These are phyloP conservation scores for Galbula dea DNA, from an alignment of 2,113 vertebrate genomes.

Conservation along the genomic window DNA sequence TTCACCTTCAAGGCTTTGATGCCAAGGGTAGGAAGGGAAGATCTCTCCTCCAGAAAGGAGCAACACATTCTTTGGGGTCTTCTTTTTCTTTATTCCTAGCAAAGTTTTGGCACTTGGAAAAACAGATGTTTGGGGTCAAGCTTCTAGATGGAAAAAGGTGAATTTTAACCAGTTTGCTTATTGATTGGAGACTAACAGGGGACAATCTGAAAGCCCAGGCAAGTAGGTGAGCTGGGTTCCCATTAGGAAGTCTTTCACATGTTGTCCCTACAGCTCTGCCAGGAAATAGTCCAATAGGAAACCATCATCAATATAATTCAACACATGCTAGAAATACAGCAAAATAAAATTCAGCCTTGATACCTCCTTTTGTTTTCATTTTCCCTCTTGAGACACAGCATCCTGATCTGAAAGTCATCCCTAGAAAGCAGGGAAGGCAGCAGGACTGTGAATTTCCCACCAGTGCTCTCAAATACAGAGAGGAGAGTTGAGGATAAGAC, in stretches of 20 bases:
- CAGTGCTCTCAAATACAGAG: not conserved
- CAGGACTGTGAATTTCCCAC: not conserved
- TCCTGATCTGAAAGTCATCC: not conserved
- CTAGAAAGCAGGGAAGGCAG: not conserved
- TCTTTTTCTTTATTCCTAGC: not conserved
- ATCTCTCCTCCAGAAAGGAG: not conserved
- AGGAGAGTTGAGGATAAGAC: not conserved
- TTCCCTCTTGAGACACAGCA: not conserved
- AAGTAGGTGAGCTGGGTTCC: not conserved
- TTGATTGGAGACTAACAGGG: not conserved
- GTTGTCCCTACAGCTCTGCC: not conserved
- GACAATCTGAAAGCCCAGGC: not conserved
- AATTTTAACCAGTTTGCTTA: not conserved
- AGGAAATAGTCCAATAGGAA: not conserved
- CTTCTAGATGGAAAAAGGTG: not conserved
- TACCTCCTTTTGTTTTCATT: not conserved
- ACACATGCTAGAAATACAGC: not conserved
- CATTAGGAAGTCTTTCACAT: not conserved
- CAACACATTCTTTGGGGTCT: not conserved
- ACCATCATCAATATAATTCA: not conserved
- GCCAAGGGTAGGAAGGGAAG: not conserved
- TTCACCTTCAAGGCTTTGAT: constrained; percentile 30
- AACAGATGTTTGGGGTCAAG: not conserved
- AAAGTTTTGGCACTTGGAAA: not conserved
- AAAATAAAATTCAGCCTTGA: constrained; percentile 20